Conservation (phyloP, 2,888 invertebrate species). For the Chrysina gloriosa region DNA sequence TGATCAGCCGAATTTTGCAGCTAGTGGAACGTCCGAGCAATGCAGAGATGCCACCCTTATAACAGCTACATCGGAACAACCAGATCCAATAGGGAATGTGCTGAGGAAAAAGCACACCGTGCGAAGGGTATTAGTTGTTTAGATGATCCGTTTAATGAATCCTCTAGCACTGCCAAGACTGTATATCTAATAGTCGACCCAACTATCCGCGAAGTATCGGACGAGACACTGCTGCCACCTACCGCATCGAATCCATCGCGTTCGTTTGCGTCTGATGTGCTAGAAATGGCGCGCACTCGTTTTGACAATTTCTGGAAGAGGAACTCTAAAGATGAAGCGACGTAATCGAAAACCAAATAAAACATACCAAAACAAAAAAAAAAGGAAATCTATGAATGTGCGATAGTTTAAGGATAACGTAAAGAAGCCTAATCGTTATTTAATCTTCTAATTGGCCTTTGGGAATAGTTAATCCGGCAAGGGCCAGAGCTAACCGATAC, state of each 20-base stretch:
- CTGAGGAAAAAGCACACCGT: constrained; percentile 53
- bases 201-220: constrained; percentile 44
- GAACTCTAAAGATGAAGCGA: constrained; percentile 58
- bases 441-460: constrained; percentile 20
- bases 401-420: constrained; percentile 43
- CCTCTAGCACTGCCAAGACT: constrained; percentile 59
- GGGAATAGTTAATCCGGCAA: constrained; percentile 19
- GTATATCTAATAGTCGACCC: constrained; percentile 45
- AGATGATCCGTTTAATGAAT: constrained; percentile 69
- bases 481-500: not conserved
- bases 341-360: constrained; percentile 29
- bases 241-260: constrained; percentile 54
- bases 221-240: constrained; percentile 44
- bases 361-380: constrained; percentile 11
- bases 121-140: constrained; percentile 68
- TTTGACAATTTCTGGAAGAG: constrained; percentile 89
- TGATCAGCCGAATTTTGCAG: constrained; percentile 52
- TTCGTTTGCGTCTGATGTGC: constrained; percentile 77
- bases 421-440: constrained; percentile 42
- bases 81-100: constrained; percentile 46
- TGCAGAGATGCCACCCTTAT: constrained; percentile 48
- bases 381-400: constrained; percentile 38
- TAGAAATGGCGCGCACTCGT: constrained; percentile 84
- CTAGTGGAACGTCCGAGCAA: constrained; percentile 50
- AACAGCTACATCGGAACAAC: constrained; percentile 47